Conservation (phyloP, 1,140 invertebrate species). For the Philotrypesis tridentata region DNA sequence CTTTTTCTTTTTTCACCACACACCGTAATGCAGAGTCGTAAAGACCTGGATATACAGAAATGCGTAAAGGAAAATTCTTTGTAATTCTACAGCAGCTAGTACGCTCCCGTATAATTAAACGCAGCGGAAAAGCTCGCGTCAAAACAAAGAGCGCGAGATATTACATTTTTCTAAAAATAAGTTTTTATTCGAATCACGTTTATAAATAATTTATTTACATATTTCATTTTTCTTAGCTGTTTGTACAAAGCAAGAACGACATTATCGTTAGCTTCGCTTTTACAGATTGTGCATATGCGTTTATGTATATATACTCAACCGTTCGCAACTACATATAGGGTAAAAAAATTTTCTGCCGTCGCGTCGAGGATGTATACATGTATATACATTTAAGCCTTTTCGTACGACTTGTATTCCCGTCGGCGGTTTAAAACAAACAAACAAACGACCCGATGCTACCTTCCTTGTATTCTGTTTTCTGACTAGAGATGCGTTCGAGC, state of each 20-base stretch:
- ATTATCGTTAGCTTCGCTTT: not conserved
- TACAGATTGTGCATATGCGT: too few relatives aligned
- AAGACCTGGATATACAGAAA: too few relatives aligned
- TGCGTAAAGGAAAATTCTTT: too few relatives aligned
- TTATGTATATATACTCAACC: not conserved
- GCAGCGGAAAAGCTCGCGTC: too few relatives aligned
- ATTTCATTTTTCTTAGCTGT: not conserved
- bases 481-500: constrained; percentile 43
- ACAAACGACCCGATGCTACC: constrained; percentile 9
- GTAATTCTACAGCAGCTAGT: too few relatives aligned
- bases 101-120: too few relatives aligned
- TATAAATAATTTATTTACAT: constrained; percentile 45
- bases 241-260: constrained; percentile 25
- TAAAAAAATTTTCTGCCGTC: not conserved
- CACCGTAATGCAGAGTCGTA: too few relatives aligned
- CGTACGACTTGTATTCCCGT: not conserved
- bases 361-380: not conserved
- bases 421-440: not conserved
- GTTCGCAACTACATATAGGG: not conserved
- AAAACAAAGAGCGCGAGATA: too few relatives aligned
- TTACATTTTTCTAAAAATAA: constrained; percentile 11
- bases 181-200: constrained; percentile 30
- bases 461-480: constrained; percentile 27
- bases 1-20: too few relatives aligned
- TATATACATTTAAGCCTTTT: too few relatives aligned